phyloP scores from a whole-genome alignment of 2,888 invertebrate genomes.

The Melolontha melolontha region DNA sequence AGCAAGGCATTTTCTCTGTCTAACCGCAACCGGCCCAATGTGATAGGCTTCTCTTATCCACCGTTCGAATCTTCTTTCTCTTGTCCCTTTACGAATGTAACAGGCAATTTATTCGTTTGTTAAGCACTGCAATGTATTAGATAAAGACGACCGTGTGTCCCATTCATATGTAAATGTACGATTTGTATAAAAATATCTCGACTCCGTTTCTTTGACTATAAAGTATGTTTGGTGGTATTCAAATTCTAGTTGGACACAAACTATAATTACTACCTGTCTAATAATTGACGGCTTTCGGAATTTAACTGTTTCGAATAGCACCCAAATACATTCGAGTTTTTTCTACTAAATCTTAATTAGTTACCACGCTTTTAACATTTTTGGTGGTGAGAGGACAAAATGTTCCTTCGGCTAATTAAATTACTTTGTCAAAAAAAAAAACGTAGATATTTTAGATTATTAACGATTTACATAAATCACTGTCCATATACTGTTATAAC shows the following conservation, averaged over 20 bases:
- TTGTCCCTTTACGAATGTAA: constrained; percentile 25
- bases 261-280: constrained; percentile 38
- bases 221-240: constrained; percentile 20
- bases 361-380: not conserved
- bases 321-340: constrained; percentile 6
- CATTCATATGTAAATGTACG: constrained; percentile 40
- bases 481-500: no score
- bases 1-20: constrained; percentile 6
- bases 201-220: constrained; percentile 10
- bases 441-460: constrained; percentile 8
- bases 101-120: constrained; percentile 33
- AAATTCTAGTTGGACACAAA: constrained; percentile 25
- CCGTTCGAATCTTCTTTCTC: constrained; percentile 33
- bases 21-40: constrained; percentile 22
- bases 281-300: constrained; percentile 29
- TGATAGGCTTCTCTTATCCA: constrained; percentile 24
- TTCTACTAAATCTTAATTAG: constrained; percentile 5
- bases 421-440: constrained; percentile 5
- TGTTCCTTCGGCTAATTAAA: constrained; percentile 15
- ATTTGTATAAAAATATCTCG: constrained; percentile 30
- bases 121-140: constrained; percentile 22
- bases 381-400: not conserved
- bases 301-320: constrained; percentile 27
- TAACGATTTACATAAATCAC: constrained; percentile 31
- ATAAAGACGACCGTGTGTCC: constrained; percentile 16